These are phyloP conservation scores for Phengaris alcon DNA, from an alignment of 2,888 invertebrate species.

Conservation along the genomic window DNA sequence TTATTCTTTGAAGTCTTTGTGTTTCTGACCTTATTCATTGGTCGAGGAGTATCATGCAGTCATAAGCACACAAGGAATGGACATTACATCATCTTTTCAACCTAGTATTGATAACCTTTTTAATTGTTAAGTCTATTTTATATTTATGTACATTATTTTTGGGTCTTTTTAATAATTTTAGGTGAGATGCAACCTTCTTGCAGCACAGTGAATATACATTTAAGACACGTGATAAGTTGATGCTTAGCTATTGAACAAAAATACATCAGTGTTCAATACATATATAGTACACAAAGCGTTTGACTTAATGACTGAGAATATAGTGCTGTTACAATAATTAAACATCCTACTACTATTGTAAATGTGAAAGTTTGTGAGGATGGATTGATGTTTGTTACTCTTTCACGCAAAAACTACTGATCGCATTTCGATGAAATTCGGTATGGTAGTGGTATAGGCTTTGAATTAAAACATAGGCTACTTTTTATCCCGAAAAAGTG, in stretches of 20 bases:
- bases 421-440: too few relatives aligned
- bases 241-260: too few relatives aligned
- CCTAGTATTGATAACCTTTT: conserved; percentile 16
- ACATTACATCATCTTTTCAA: conserved; percentile 10
- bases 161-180: neutral
- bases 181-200: neutral
- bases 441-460: too few relatives aligned
- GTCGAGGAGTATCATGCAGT: conserved; percentile 20
- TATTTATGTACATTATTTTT: neutral
- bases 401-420: too few relatives aligned
- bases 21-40: neutral
- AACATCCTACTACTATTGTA: neutral
- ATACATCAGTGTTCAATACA: neutral
- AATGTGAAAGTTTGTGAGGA: too few relatives aligned
- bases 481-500: too few relatives aligned
- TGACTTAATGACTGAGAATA: neutral
- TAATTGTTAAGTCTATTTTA: conserved; percentile 1
- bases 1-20: neutral
- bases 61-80: conserved; percentile 3
- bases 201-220: neutral
- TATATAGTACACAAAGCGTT: neutral
- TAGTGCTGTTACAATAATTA: neutral
- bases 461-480: too few relatives aligned
- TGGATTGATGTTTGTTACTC: too few relatives aligned
- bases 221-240: too few relatives aligned